phyloP scores from a whole-genome alignment of 1,140 invertebrate species.

The Hypothenemus hampei region DNA sequence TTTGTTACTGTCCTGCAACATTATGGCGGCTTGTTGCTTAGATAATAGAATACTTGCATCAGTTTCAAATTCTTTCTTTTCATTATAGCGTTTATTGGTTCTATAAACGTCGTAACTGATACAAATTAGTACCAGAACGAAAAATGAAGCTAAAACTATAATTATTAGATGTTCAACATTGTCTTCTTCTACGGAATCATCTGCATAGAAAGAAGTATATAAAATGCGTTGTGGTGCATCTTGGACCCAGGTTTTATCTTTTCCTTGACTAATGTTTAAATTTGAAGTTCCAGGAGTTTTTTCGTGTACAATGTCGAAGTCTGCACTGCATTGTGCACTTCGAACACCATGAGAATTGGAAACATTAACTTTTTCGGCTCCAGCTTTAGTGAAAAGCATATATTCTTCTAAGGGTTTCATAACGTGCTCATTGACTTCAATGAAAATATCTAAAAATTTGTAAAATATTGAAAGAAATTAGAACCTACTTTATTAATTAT shows the following conservation, averaged over 20 bases:
- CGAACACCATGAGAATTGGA: conserved; percentile 77
- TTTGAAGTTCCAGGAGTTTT: conserved; percentile 55
- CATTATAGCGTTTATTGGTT: conserved; percentile 60
- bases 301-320: conserved; percentile 63
- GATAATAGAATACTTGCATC: conserved; percentile 62
- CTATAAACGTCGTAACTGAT: conserved; percentile 61
- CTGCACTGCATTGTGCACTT: conserved; percentile 72
- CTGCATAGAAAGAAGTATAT: conserved; percentile 67
- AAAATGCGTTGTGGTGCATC: conserved; percentile 68
- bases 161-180: conserved; percentile 67
- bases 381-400: conserved; percentile 78
- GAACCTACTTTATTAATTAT: conserved; percentile 37
- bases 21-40: conserved; percentile 61
- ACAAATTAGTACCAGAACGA: conserved; percentile 60
- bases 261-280: conserved; percentile 62
- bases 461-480: conserved; percentile 9
- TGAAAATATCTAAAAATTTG: conserved; percentile 63
- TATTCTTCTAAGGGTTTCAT: conserved; percentile 86
- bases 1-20: conserved; percentile 37
- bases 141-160: conserved; percentile 63
- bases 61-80: conserved; percentile 61
- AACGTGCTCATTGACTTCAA: conserved; percentile 69
- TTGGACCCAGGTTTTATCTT: conserved; percentile 73
- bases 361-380: conserved; percentile 72
- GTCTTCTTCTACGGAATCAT: conserved; percentile 68